These are phyloP conservation scores for Hyles vespertilio DNA, from an alignment of 1,140 invertebrate genomes.

Conservation along the genomic window DNA sequence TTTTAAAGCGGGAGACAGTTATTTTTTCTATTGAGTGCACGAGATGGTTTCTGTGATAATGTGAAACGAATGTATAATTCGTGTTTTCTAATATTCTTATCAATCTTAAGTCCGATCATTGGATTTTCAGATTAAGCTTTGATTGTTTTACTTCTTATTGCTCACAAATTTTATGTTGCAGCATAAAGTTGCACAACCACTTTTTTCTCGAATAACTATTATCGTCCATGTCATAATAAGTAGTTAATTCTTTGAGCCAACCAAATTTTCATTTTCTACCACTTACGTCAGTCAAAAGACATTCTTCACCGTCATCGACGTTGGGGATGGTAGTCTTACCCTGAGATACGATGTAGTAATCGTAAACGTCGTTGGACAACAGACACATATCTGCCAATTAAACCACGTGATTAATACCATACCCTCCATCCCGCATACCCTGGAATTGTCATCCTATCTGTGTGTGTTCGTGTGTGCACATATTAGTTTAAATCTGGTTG, in stretches of 20 bases:
- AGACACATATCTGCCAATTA: conserved; percentile 84
- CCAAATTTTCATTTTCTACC: conserved; percentile 17
- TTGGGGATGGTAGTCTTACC: conserved; percentile 97
- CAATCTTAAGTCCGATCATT: background rate
- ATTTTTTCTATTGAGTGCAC: too few species aligned
- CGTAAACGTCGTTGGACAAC: conserved; percentile 90
- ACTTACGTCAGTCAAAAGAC: conserved; percentile 87
- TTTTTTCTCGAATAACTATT: too few species aligned
- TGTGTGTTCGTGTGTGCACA: conserved; percentile 27
- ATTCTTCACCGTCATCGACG: conserved; percentile 98
- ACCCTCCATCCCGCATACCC: conserved; percentile 1
- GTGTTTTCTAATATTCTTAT: conserved; percentile 1
- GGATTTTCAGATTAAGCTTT: background rate
- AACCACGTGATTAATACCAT: conserved; percentile 33
- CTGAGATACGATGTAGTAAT: conserved; percentile 97
- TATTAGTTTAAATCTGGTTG: conserved; percentile 38
- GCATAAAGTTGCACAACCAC: too few species aligned
- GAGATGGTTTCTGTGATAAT: too few species aligned
- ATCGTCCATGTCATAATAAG: too few species aligned
- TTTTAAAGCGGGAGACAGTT: too few species aligned
- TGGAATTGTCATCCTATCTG: conserved; percentile 14
- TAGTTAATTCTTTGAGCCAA: too few species aligned
- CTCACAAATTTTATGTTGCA: too few species aligned
- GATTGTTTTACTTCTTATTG: too few species aligned
- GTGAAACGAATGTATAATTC: too few species aligned